Base-by-base conservation (phyloP, 2,113 vertebrate species). In the Salminus brasiliensis region DNA sequence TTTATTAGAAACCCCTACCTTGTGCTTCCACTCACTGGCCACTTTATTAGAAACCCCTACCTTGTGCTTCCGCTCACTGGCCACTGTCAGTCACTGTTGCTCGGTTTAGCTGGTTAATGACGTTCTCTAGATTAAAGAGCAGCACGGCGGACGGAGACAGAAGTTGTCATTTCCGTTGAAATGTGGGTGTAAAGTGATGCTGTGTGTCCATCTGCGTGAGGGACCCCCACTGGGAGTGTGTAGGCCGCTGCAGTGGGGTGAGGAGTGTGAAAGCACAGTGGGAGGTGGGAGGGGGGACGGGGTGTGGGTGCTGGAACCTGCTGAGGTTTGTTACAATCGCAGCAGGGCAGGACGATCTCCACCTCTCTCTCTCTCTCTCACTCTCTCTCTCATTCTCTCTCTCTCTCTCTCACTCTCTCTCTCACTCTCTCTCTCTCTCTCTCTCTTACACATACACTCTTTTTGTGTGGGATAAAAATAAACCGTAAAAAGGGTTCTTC, bases 271-370 rank as follows among this genome's bases (percentile, higher is more conserved):
- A 25, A 30, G 2, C 60, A 7, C 60, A 53, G 74, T 15, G 30
- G 25, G 62, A 36, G 62, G 36, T n/a, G n/a, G n/a, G n/a, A n/a
- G n/a, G n/a, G n/a, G n/a, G n/a, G n/a, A n/a, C n/a, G n/a, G n/a
- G n/a, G n/a, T n/a, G n/a, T n/a, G n/a, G n/a, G 36, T 67, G 47
- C 47, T 57, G 25, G 7, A 34, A 12, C 62, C 71, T 74, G 36
- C 78, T 25, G 63, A 59, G 69, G 65, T 81, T 68, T 68, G 8
- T 74, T 34, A 68, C 52, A 68, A 27, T 32, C 71, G 21, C 62
- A 74, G 60, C 34, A 72, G 49, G 52, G 10, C 21, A 66, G 43
- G 59, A 8, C 10, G 3, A 34, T 18, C 27, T 43, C 23, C 27
- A 10, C n/a, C 59, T 62, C 18, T 49, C 57, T 75, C 29, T 29